Evolutionary conservation across 2,888 invertebrate genomes (phyloP).

Genomic region (Aphidius colemani): DNA sequence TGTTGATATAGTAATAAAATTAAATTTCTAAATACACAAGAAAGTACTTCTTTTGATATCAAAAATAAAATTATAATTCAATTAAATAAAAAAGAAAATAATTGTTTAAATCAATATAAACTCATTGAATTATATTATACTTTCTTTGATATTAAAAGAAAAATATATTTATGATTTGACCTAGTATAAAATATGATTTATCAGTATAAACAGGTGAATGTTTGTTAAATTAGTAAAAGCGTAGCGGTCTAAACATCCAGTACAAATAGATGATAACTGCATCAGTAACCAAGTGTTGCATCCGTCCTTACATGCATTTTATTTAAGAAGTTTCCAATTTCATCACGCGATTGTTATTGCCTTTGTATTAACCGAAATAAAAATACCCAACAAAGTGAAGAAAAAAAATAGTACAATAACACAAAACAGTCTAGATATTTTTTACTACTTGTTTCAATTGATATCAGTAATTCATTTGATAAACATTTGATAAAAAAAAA

Average conservation of each 20-base stretch:
- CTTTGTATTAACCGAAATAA: not conserved
- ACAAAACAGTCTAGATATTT: not conserved
- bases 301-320: slow-evolving; percentile 4
- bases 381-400: too few species aligned
- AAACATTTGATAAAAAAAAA: slow-evolving; percentile 11
- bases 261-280: slow-evolving; percentile 18
- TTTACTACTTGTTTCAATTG: not conserved
- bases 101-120: too few species aligned
- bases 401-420: too few species aligned
- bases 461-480: slow-evolving; percentile 2
- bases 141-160: too few species aligned
- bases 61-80: not conserved
- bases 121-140: too few species aligned
- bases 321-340: slow-evolving; percentile 25
- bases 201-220: not conserved
- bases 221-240: slow-evolving; percentile 11
- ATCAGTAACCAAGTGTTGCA: slow-evolving; percentile 24
- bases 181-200: too few species aligned
- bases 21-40: too few species aligned
- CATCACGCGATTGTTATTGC: slow-evolving; percentile 18
- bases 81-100: too few species aligned
- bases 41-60: not conserved
- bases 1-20: too few species aligned
- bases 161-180: too few species aligned
- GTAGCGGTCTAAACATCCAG: slow-evolving; percentile 7